Conservation (phyloP, 2,797 vertebrate genomes). For the Smutsia gigantea region DNA sequence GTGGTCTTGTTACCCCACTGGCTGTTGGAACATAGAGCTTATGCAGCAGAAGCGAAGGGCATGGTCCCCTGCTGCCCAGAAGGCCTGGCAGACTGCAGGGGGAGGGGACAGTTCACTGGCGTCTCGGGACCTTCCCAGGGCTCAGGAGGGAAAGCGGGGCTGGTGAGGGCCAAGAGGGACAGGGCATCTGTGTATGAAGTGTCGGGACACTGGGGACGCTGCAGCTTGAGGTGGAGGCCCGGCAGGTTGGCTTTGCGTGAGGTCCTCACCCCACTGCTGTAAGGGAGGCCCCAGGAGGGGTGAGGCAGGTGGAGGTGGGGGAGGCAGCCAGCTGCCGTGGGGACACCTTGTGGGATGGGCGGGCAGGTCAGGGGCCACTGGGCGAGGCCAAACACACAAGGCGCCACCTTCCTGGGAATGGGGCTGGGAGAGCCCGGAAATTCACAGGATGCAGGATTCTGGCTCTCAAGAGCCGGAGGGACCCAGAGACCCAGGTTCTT, state of each 20-base stretch:
- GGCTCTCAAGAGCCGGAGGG: not conserved
- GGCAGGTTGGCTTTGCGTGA: not conserved
- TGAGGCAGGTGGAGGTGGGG: not conserved
- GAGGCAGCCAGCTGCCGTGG: not conserved
- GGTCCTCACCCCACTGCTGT: not conserved
- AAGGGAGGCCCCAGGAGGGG: not conserved
- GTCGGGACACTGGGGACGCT: rapidly evolving
- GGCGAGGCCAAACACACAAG: not conserved
- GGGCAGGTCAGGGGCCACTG: not conserved
- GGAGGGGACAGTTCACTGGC: not conserved
- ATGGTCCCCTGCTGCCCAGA: not conserved
- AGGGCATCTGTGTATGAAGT: not conserved
- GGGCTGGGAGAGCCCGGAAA: not conserved
- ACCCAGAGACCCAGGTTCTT: not conserved
- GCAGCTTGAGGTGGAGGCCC: rapidly evolving
- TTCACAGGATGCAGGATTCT: not conserved
- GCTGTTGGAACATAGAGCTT: not conserved
- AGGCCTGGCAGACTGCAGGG: not conserved
- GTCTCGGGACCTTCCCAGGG: not conserved
- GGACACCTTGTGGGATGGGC: rapidly evolving
- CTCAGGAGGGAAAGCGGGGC: not conserved
- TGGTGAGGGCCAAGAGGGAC: not conserved
- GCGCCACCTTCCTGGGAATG: not conserved
- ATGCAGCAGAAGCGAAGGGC: not conserved
- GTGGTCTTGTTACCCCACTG: no score